A percentile compares a stretch with the other conserved stretches of the same genome.
phyloP scores from a whole-genome alignment of 2,888 invertebrate species.

The Lobophora halterata region DNA sequence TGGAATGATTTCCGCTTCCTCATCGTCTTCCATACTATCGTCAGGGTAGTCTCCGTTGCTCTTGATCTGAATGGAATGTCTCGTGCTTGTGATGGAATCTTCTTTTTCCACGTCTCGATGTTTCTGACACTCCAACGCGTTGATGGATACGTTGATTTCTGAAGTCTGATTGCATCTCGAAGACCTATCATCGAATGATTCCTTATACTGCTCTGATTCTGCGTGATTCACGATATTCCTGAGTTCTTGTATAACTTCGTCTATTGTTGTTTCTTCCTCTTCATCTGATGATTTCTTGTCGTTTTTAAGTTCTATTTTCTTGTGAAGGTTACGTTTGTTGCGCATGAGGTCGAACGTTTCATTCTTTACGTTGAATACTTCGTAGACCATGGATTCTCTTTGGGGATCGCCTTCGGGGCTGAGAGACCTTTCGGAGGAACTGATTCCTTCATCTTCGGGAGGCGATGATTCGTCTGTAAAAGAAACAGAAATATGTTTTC shows the following conservation, averaged over 20 bases:
- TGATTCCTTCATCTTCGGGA: slow-evolving; percentile 93
- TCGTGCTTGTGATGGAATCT: slow-evolving; percentile 78
- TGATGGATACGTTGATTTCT: slow-evolving; percentile 63
- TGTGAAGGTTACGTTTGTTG: slow-evolving; percentile 65
- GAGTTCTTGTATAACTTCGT: slow-evolving; percentile 92
- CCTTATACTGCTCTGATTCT: slow-evolving; percentile 84
- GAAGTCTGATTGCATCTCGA: slow-evolving; percentile 67
- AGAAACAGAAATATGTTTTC: slow-evolving; percentile 1
- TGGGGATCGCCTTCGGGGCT: slow-evolving; percentile 86
- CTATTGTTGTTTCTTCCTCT: slow-evolving; percentile 90
- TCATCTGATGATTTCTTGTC: slow-evolving; percentile 78
- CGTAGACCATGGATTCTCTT: slow-evolving; percentile 81
- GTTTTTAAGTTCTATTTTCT: slow-evolving; percentile 60
- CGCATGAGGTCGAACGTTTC: slow-evolving; percentile 77
- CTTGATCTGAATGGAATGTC: slow-evolving; percentile 74
- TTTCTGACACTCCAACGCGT: slow-evolving; percentile 55
- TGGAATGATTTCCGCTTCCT: slow-evolving; percentile 87
- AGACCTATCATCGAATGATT: slow-evolving; percentile 54
- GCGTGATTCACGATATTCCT: slow-evolving; percentile 92
- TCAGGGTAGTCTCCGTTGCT: slow-evolving; percentile 71
- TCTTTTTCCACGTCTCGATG: slow-evolving; percentile 67
- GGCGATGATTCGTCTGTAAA: slow-evolving; percentile 85
- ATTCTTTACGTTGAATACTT: slow-evolving; percentile 81
- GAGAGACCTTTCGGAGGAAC: slow-evolving; percentile 90
- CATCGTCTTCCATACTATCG: slow-evolving; percentile 70